Percentiles rank a stretch among this genome's conserved stretches.
Evolutionary conservation across 2,888 invertebrate species (phyloP).

Genomic region (Cantharis rustica): DNA sequence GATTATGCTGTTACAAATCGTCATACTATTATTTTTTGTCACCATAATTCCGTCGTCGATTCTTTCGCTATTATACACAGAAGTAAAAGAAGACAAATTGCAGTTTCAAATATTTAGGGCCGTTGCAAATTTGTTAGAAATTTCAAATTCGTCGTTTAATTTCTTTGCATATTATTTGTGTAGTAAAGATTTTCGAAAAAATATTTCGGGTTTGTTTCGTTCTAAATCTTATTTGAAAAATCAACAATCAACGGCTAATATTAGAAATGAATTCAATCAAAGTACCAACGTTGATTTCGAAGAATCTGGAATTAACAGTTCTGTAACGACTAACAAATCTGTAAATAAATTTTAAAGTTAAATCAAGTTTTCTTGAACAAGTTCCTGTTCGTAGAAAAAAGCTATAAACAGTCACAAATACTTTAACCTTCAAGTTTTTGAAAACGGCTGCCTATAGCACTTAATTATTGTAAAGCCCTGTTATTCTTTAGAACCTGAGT

Average conservation of each 20-base stretch:
- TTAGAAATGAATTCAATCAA: background rate
- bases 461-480: too few relatives aligned
- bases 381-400: too few relatives aligned
- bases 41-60: slow-evolving; percentile 36
- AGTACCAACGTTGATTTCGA: background rate
- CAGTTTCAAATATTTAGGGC: slow-evolving; percentile 35
- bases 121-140: slow-evolving; percentile 34
- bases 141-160: slow-evolving; percentile 36
- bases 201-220: slow-evolving; percentile 8
- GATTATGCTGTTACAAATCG: slow-evolving; percentile 28
- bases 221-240: background rate
- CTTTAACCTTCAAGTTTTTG: too few relatives aligned
- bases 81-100: slow-evolving; percentile 17
- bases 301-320: background rate
- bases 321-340: background rate
- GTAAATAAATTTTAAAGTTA: background rate
- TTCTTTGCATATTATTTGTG: slow-evolving; percentile 38
- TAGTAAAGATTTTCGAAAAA: slow-evolving; percentile 35
- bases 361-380: too few relatives aligned
- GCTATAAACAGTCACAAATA: too few relatives aligned
- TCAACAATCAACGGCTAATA: background rate
- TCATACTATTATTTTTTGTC: slow-evolving; percentile 34
- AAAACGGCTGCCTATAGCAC: too few relatives aligned
- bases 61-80: slow-evolving; percentile 34
- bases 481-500: too few relatives aligned